Evolutionary conservation across 2,113 vertebrate species (phyloP).

Genomic region (Australoheros scitulus): DNA sequence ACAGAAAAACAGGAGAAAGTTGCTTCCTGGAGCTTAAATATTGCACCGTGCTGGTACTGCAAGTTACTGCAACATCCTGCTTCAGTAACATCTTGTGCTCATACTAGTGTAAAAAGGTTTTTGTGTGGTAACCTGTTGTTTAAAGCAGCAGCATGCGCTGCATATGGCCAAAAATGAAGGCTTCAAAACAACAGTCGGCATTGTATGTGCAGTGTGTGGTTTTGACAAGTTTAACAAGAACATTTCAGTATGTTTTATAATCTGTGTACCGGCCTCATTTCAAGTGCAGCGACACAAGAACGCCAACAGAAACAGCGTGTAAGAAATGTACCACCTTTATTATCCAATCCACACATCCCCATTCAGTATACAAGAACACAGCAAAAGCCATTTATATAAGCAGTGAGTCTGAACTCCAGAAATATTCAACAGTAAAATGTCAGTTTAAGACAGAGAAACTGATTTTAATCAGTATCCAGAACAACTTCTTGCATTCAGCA

Average conservation of each 20-base stretch:
- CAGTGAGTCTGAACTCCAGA: slow-evolving; percentile 51
- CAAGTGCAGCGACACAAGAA: not conserved
- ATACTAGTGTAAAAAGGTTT: too few species aligned
- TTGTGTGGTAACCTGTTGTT: too few species aligned
- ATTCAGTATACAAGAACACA: slow-evolving; percentile 67
- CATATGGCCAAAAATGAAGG: too few species aligned
- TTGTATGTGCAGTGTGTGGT: not conserved
- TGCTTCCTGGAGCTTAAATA: too few species aligned
- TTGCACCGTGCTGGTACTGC: too few species aligned
- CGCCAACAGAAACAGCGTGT: slow-evolving; percentile 2
- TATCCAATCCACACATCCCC: slow-evolving; percentile 72
- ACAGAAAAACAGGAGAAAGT: too few species aligned
- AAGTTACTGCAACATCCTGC: too few species aligned
- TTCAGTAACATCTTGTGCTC: too few species aligned
- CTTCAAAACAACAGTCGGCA: not conserved
- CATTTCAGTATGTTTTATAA: not conserved
- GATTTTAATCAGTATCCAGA: slow-evolving; percentile 41
- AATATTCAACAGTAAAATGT: slow-evolving; percentile 53
- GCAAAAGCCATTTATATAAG: slow-evolving; percentile 59
- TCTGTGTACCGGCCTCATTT: not conserved
- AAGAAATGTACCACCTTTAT: slow-evolving; percentile 79
- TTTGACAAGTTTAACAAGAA: not conserved
- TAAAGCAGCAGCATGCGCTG: too few species aligned
- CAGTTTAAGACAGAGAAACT: slow-evolving; percentile 49
- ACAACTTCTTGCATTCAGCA: slow-evolving; percentile 37